Evolutionary conservation across 2,113 vertebrate species (phyloP), one percentile per base, ranked within the genome.

Genomic region (Morone chrysops): DNA sequence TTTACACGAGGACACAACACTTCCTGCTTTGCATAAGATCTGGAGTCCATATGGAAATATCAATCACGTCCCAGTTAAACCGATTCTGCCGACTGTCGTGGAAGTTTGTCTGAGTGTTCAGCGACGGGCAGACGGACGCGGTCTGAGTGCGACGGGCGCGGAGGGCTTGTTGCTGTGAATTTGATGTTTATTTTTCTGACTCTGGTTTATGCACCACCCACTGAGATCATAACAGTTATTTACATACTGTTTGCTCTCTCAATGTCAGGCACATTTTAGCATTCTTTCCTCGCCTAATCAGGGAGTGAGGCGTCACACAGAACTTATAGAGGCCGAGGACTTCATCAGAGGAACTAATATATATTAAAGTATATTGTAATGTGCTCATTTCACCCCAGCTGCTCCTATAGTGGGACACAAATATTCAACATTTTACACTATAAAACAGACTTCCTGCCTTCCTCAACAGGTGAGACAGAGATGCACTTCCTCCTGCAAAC

Each of bases 201-300:
- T 14, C 57, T 51, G 45, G 12, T 66, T 80, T 60, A 53, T 72
- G 68, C 47, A 57, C 84, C 79, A 74, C 84, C 79, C 62, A 74
- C 79, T 45, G 78, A 85, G 77, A 80, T 80, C 77, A 85, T 50
- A 80, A 76, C 77, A 51, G n/a, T 45, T 71, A 85, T 85, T 85
- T 76, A 75, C 83, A 80, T 76, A 67, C 50, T 75, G 77, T 86
- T 69, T 78, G 54, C 74, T 72, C 40, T 70, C 60, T 71, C 81
- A 65, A n/a, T 71, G 81, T 83, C 81, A 65, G 41, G 66, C 59
- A 31, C 41, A 31, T 48, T 31, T 54, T 56, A 36, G 41, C 11
- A 12, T 76, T 65, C 57, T 31, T 14, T 38, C 31, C 53, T 22
- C 20, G 78, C 9, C 61, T 63, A 20, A 80, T 79, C 17, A 48